These are phyloP conservation scores for Stegophylla sp. DNA, from an alignment of 2,888 invertebrate species.

Conservation along the genomic window DNA sequence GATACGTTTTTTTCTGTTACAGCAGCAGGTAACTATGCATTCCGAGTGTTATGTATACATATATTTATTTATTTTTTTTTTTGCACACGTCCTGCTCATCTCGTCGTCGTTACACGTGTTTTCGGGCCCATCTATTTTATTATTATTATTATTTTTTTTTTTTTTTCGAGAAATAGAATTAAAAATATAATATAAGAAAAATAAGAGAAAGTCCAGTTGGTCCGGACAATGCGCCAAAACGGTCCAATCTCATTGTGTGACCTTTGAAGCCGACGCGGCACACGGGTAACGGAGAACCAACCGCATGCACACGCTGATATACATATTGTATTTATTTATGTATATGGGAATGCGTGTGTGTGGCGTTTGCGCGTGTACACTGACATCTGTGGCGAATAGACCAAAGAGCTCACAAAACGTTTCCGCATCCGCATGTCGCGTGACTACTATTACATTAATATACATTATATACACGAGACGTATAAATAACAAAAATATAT, in stretches of 20 bases:
- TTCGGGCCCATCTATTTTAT: background rate
- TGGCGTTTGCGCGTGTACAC: background rate
- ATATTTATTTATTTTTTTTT: too few relatives aligned
- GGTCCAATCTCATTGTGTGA: background rate
- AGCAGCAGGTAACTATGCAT: too few relatives aligned
- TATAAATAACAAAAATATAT: background rate
- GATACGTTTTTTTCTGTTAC: too few relatives aligned
- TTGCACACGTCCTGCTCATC: background rate
- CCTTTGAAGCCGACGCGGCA: background rate
- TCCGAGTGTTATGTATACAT: too few relatives aligned
- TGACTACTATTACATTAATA: constrained; percentile 6
- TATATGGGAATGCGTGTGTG: background rate
- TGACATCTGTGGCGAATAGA: constrained; percentile 31
- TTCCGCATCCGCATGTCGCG: constrained; percentile 55
- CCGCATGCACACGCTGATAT: background rate
- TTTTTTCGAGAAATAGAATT: background rate
- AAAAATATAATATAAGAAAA: background rate
- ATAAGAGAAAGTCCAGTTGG: background rate
- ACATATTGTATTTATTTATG: background rate
- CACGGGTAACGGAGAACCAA: background rate
- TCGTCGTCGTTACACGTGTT: background rate
- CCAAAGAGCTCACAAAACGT: constrained; percentile 34
- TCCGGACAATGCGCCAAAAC: background rate
- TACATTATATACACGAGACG: background rate
- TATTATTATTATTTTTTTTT: background rate